These are phyloP conservation scores for Podarcis muralis DNA, from an alignment of 2,113 vertebrate genomes.

Conservation along the genomic window DNA sequence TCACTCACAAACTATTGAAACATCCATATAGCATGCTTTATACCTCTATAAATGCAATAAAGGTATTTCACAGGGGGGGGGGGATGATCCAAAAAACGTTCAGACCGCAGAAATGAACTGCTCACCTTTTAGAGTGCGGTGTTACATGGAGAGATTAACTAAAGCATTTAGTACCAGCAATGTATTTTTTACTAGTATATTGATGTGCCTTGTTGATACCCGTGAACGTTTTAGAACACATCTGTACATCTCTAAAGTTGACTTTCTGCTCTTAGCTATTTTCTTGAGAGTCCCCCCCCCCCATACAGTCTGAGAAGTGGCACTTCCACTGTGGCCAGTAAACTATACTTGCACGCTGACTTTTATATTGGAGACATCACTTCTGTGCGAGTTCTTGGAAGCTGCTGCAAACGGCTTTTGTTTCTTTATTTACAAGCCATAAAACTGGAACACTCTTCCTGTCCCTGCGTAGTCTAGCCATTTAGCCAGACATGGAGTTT, in stretches of 20 bases:
- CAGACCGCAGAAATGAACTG: not conserved
- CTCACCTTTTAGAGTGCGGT: not conserved
- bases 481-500: not conserved
- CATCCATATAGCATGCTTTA: not conserved
- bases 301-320: not conserved
- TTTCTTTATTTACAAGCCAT: not conserved
- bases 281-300: not conserved
- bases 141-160: not conserved
- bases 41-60: not conserved
- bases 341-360: not conserved
- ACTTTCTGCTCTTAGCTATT: not conserved
- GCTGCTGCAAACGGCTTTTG: slow-evolving; percentile 3
- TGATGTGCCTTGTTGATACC: too few species aligned
- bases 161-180: not conserved
- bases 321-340: slow-evolving; percentile 10
- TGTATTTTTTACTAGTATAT: too few species aligned
- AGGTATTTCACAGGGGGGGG: not conserved
- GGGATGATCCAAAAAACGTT: not conserved
- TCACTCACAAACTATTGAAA: not conserved
- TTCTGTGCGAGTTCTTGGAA: slow-evolving; percentile 19
- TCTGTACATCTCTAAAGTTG: not conserved
- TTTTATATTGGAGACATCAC: slow-evolving; percentile 1
- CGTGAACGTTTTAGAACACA: not conserved
- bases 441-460: not conserved
- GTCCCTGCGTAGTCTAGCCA: slow-evolving; percentile 25